Evolutionary conservation across 2,113 vertebrate genomes (phyloP).

Genomic region (Fregetta grallaria): DNA sequence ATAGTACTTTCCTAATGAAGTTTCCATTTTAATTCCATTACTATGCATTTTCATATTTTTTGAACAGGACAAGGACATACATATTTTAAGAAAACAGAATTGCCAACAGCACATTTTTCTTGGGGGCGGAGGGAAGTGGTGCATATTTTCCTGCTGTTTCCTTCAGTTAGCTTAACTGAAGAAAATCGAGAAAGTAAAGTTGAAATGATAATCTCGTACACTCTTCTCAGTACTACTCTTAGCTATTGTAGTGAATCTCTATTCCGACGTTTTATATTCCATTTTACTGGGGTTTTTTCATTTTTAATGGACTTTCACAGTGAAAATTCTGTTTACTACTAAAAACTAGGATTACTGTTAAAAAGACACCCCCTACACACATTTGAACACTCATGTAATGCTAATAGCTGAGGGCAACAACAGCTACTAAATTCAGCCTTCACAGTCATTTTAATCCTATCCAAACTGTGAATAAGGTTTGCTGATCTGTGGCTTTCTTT

Average conservation of each 20-base stretch:
- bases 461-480: neutral
- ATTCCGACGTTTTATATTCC: neutral
- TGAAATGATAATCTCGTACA: neutral
- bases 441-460: neutral
- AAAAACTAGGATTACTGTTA: neutral
- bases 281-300: neutral
- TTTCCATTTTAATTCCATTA: neutral
- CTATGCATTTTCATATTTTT: neutral
- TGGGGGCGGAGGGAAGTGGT: accelerated
- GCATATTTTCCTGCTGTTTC: neutral
- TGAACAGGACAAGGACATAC: neutral
- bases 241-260: neutral
- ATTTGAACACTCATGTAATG: neutral
- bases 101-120: neutral
- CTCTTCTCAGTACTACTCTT: neutral
- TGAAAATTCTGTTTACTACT: neutral
- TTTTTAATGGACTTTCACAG: neutral
- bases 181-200: neutral
- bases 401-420: neutral
- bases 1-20: neutral
- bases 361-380: neutral
- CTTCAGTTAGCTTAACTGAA: neutral
- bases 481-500: neutral
- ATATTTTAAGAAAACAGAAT: neutral
- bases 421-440: neutral